Base-by-base conservation (phyloP, 2,113 vertebrate genomes). In the Coptodon rendalli region DNA sequence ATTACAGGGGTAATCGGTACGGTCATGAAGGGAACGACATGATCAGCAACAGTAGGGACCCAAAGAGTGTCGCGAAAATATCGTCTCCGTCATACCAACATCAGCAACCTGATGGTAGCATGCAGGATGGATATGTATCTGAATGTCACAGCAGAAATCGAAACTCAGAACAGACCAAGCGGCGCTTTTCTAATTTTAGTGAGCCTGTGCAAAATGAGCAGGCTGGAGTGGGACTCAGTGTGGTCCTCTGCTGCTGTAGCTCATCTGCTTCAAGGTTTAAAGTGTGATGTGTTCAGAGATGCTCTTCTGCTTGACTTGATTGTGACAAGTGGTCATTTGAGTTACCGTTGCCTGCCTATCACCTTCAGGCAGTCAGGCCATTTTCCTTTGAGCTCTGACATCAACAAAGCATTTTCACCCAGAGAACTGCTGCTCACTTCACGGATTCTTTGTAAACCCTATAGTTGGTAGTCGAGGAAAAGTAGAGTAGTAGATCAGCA, bases 161-260 rank as follows among this genome's bases (percentile, higher is more conserved):
- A 38, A 36, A 66, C 4, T 38, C 29, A 34, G 57, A 61, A 4
- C 57, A 17, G 57, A 59, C 27, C 27, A 31, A 29, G 3, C 14
- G 0, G 16, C 0, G 2, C 0, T 61, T 34, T 34, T 34, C 0
- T 12, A 1, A n/a, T n/a, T 66, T 66, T 66, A 36, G 61, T 6
- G 66, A 73, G 66, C 1, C 13, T 43, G 38, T 45, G 38, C 38
- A 45, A 73, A 45, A 27, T 38, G 22, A 38, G n/a, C 8, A 9
- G 13, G 43, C 40, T 27, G 13, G 22, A 73, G 40, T 27, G 40
- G 40, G 40, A 45, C 22, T 8, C 0, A 2, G 40, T 45, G 40
- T 27, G 40, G 68, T 48, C 24, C 4, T 73, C 40, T 29, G 68
- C 40, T 27, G 22, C 40, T 45, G 22, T 27, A 73, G 0, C 40